phyloP scores from a whole-genome alignment of 2,888 invertebrate genomes.

The Aleiodes leptofemur region DNA sequence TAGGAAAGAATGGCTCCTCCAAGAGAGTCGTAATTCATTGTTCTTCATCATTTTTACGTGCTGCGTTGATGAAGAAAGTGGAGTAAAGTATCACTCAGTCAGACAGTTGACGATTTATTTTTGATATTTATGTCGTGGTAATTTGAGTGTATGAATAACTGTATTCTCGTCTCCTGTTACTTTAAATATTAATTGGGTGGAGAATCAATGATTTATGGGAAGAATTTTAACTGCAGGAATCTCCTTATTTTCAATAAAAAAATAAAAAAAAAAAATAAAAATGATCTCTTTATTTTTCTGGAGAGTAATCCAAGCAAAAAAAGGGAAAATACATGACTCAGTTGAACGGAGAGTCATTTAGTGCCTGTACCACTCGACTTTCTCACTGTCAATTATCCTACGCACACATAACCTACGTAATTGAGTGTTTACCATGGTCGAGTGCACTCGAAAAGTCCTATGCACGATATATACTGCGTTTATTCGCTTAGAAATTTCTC shows the following conservation, averaged over 20 bases:
- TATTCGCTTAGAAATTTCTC: constrained; percentile 24
- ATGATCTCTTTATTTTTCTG: not conserved
- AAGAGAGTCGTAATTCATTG: too few relatives aligned
- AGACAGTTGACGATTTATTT: not conserved
- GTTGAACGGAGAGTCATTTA: not conserved
- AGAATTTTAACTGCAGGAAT: too few relatives aligned
- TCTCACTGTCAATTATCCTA: constrained; percentile 8
- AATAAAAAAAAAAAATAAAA: too few relatives aligned
- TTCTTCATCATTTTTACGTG: too few relatives aligned
- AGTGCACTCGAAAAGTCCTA: constrained; percentile 14
- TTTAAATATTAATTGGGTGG: too few relatives aligned
- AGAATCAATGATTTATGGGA: too few relatives aligned
- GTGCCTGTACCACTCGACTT: constrained; percentile 2
- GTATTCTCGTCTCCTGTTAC: too few relatives aligned
- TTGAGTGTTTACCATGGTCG: constrained; percentile 20
- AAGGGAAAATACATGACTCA: not conserved
- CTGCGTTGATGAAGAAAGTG: not conserved
- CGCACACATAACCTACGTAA: constrained; percentile 21
- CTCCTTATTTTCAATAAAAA: not conserved
- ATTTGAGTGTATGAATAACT: too few relatives aligned
- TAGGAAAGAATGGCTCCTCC: too few relatives aligned
- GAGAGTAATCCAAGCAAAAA: not conserved
- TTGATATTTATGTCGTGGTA: too few relatives aligned
- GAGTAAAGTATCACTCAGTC: constrained; percentile 12
- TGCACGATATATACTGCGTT: constrained; percentile 4